phyloP scores from a whole-genome alignment of 2,113 vertebrate genomes.

The Podarcis raffonei region DNA sequence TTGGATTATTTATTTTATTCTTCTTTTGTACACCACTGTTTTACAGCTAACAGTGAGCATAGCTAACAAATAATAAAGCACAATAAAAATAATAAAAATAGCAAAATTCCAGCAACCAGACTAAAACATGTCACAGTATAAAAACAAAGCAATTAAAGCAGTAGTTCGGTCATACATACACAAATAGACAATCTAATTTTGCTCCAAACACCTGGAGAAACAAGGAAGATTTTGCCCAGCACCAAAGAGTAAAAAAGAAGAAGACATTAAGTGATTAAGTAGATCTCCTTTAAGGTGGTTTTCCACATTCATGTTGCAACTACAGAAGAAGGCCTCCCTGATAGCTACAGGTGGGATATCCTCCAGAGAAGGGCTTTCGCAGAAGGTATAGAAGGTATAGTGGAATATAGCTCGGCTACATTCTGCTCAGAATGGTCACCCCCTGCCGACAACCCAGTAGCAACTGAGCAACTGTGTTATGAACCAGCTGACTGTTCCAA shows the following conservation, averaged over 20 bases:
- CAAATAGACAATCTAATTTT: too few relatives aligned
- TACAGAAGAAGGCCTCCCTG: neutral
- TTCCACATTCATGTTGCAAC: neutral
- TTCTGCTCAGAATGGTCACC: too few relatives aligned
- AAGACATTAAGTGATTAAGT: too few relatives aligned
- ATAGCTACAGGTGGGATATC: neutral
- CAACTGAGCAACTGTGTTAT: too few relatives aligned
- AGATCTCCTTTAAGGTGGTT: too few relatives aligned
- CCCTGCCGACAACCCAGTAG: too few relatives aligned
- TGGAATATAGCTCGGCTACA: too few relatives aligned
- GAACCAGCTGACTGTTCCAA: too few relatives aligned
- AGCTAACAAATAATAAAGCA: neutral
- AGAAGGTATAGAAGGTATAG: neutral
- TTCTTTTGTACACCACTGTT: neutral
- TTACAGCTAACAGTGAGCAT: neutral
- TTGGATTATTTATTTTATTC: neutral
- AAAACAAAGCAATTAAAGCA: neutral
- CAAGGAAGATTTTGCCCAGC: too few relatives aligned
- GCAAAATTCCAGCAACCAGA: neutral
- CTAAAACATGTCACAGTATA: neutral
- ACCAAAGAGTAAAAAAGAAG: too few relatives aligned
- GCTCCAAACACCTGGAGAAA: too few relatives aligned
- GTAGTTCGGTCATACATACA: neutral
- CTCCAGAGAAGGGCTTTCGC: neutral
- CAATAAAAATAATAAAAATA: neutral